Conservation (phyloP, 2,113 vertebrate species). For the Lophura nycthemera region DNA sequence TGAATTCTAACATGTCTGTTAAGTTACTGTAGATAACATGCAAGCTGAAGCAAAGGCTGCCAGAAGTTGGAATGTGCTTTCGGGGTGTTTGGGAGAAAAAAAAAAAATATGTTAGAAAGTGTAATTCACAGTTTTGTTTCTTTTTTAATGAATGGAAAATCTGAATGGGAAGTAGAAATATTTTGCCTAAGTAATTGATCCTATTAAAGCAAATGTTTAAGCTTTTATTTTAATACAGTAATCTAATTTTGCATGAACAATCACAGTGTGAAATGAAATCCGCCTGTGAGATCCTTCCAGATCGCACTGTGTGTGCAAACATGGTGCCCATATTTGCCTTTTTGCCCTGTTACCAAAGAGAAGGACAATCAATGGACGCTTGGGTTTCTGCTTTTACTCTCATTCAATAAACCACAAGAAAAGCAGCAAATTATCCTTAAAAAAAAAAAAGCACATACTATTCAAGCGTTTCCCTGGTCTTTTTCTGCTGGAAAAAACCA, state of each 20-base stretch:
- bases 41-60: constrained; percentile 25
- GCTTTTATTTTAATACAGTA: constrained; percentile 4
- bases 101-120: constrained; percentile 26
- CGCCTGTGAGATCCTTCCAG: neutral
- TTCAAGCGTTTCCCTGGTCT: neutral
- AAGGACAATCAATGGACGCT: neutral
- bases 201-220: neutral
- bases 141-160: neutral
- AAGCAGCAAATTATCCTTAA: neutral
- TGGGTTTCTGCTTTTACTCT: neutral
- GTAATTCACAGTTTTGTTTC: neutral
- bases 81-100: constrained; percentile 24
- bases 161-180: neutral
- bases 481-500: neutral
- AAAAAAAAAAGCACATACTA: neutral
- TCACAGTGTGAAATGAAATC: neutral
- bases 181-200: constrained; percentile 23
- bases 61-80: constrained; percentile 48
- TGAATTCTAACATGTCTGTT: neutral
- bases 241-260: neutral
- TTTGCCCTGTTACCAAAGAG: neutral
- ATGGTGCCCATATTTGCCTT: neutral
- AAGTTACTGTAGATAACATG: neutral
- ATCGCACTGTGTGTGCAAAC: neutral
- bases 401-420: neutral